Conservation (phyloP, 2,113 vertebrate species). For the Clarias gariepinus region DNA sequence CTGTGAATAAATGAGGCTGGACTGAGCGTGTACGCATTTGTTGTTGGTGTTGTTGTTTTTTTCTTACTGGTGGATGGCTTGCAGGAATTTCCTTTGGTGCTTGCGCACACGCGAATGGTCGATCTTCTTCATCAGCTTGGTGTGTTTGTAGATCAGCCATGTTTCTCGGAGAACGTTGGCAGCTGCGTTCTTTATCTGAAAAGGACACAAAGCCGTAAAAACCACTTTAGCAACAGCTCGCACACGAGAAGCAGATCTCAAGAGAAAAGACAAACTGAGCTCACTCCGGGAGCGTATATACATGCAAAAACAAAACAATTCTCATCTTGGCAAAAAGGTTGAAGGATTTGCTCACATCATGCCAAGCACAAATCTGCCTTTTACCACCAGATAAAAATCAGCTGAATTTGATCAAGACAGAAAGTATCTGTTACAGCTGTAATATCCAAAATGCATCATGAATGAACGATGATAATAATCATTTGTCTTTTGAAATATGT, state of each 20-base stretch:
- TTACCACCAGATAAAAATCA: constrained; percentile 1
- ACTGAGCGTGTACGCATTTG: constrained; percentile 10
- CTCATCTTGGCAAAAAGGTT: neutral
- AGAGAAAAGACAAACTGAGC: neutral
- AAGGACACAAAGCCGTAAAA: constrained; percentile 53
- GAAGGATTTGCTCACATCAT: neutral
- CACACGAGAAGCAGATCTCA: neutral
- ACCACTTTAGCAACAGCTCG: constrained; percentile 62
- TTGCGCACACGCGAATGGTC: constrained; percentile 96
- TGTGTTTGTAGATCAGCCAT: constrained; percentile 99
- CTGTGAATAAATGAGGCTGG: neutral
- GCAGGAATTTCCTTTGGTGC: constrained; percentile 96
- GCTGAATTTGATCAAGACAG: neutral
- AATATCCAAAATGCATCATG: neutral
- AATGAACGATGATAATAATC: neutral
- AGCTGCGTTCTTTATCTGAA: constrained; percentile 94
- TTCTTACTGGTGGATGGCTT: constrained; percentile 97
- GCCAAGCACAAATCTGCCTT: neutral
- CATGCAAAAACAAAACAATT: neutral
- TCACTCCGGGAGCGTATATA: neutral
- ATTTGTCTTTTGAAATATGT: constrained; percentile 3
- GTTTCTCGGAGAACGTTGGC: constrained; percentile 96
- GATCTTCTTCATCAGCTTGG: constrained; percentile 94
- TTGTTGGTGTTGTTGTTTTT: neutral
- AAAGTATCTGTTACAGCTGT: constrained; percentile 2